Percentiles rank a stretch among this genome's conserved stretches.
Conservation (phyloP, 2,888 invertebrate genomes). For the Lysandra coridon region DNA sequence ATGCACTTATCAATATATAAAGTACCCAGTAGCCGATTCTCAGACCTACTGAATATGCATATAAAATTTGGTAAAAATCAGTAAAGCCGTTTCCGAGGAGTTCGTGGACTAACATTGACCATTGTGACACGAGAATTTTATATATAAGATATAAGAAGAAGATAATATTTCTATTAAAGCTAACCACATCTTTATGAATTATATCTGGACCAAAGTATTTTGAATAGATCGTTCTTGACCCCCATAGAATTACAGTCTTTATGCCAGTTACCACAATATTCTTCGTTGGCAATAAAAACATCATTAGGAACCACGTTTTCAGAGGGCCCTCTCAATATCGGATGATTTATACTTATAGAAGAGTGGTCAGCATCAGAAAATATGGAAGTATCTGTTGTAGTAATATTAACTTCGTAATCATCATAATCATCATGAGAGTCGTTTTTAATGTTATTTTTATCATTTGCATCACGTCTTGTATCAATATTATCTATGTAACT, state of each 20-base stretch:
- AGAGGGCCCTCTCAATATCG: slow-evolving; percentile 51
- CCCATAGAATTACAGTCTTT: slow-evolving; percentile 63
- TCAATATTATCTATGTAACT: background rate
- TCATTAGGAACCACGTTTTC: slow-evolving; percentile 64
- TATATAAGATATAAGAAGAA: too few relatives aligned
- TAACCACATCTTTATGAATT: background rate
- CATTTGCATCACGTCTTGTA: background rate
- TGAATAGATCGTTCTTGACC: slow-evolving; percentile 53
- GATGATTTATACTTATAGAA: slow-evolving; percentile 39
- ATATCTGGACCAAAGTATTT: slow-evolving; percentile 44
- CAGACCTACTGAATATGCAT: too few relatives aligned
- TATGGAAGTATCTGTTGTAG: background rate
- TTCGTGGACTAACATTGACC: too few relatives aligned
- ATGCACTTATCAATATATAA: too few relatives aligned
- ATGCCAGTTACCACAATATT: slow-evolving; percentile 68
- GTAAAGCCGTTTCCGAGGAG: too few relatives aligned
- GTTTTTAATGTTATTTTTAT: background rate
- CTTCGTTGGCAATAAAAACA: slow-evolving; percentile 61
- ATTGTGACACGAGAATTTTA: too few relatives aligned
- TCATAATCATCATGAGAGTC: background rate
- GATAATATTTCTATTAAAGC: background rate
- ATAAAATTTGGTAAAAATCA: too few relatives aligned
- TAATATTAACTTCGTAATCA: background rate
- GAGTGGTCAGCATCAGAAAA: background rate
- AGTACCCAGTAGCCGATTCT: too few relatives aligned